These are phyloP conservation scores for Aplodontia rufa DNA, from an alignment of 2,113 vertebrate species.

Conservation along the genomic window DNA sequence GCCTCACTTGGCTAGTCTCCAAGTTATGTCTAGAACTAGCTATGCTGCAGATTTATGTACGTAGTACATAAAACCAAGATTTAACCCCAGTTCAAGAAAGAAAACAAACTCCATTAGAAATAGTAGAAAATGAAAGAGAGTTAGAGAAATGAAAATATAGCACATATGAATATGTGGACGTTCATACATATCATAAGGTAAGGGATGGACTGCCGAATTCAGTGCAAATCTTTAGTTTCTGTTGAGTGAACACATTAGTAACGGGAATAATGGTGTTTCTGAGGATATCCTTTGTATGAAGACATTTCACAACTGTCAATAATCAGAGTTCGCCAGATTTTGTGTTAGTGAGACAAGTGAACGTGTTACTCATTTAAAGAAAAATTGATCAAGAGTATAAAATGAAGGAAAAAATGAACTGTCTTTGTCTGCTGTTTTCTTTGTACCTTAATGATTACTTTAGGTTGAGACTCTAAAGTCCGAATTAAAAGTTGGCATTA, in stretches of 20 bases:
- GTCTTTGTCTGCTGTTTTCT: not conserved
- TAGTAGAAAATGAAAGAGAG: not conserved
- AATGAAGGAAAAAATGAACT: not conserved
- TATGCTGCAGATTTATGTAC: not conserved
- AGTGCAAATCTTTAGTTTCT: not conserved
- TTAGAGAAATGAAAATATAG: slow-evolving; percentile 24
- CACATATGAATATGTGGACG: not conserved
- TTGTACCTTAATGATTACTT: not conserved
- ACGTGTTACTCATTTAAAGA: not conserved
- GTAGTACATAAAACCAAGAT: not conserved
- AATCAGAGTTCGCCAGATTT: slow-evolving; percentile 35
- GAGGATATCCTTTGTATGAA: not conserved
- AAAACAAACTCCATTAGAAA: not conserved
- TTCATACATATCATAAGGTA: not conserved
- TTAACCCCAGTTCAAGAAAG: not conserved
- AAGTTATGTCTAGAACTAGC: not conserved
- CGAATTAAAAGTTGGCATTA: slow-evolving; percentile 23
- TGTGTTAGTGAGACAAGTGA: not conserved
- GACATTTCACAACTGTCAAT: not conserved
- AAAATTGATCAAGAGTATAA: slow-evolving; percentile 11
- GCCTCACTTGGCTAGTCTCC: not conserved
- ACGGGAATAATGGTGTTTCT: not conserved
- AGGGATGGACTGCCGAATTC: not conserved
- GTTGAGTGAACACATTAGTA: not conserved
- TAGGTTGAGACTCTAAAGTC: slow-evolving; percentile 14